Percentiles rank a stretch among this genome's conserved stretches.
Conservation (phyloP, 1,140 invertebrate species). For the Lepidostoma basale region DNA sequence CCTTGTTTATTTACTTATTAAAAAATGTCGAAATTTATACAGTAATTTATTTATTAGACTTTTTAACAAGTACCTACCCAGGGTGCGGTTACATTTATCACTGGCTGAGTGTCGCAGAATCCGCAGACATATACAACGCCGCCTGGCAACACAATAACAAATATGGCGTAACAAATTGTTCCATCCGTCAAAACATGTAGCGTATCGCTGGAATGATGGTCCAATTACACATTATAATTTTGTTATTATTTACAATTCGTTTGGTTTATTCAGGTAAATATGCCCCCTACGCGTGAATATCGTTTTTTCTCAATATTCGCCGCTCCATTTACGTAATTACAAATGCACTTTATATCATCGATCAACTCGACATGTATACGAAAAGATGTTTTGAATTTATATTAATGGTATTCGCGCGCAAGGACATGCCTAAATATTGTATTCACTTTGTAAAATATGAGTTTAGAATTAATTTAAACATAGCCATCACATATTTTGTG, state of each 20-base stretch:
- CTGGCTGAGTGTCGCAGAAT: no score
- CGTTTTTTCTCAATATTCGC: no score
- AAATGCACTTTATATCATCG: background rate
- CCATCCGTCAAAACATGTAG: slow-evolving; percentile 23
- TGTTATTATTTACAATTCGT: slow-evolving; percentile 6
- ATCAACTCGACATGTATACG: background rate
- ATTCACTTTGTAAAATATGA: no score
- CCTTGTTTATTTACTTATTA: no score
- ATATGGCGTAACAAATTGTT: slow-evolving; percentile 20
- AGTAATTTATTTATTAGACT: no score
- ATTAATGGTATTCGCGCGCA: background rate
- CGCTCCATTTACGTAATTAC: no score
- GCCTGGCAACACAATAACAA: slow-evolving; percentile 8
- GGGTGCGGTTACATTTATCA: no score
- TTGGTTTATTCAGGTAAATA: slow-evolving; percentile 17
- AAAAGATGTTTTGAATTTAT: background rate
- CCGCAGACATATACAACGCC: no score
- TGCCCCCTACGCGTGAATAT: background rate
- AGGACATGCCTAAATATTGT: background rate
- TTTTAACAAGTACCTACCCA: no score
- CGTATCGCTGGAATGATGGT: slow-evolving; percentile 6
- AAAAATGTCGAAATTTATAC: no score
- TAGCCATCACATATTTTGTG: no score
- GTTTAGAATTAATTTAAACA: no score
- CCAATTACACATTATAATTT: slow-evolving; percentile 22